Evolutionary conservation across 2,888 invertebrate genomes (phyloP).

Genomic region (Lottia gigantea): DNA sequence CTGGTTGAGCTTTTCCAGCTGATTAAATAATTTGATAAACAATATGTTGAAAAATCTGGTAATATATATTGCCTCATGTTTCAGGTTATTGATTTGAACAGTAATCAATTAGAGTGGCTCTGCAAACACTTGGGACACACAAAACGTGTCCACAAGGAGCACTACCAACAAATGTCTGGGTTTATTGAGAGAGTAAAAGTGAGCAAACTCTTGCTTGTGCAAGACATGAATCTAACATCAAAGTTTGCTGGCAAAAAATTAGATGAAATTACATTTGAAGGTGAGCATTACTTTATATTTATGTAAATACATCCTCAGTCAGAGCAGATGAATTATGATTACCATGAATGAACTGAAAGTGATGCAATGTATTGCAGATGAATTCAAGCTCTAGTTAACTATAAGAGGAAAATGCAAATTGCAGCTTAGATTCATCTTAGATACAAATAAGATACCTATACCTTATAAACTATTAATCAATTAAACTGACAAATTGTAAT

Average conservation of each 20-base stretch:
- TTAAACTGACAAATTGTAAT: no score
- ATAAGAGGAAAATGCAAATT: no score
- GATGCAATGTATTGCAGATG: no score
- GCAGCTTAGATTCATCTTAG: no score
- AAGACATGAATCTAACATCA: slow-evolving; percentile 23
- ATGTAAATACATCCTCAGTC: no score
- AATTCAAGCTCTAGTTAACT: no score
- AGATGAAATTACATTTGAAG: slow-evolving; percentile 14
- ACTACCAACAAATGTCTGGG: slow-evolving; percentile 29
- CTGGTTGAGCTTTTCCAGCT: background rate
- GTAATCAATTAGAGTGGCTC: slow-evolving; percentile 27
- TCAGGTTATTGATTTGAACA: slow-evolving; percentile 1
- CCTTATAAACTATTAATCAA: no score
- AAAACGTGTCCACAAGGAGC: slow-evolving; percentile 19
- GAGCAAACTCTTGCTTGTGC: slow-evolving; percentile 26
- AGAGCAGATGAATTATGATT: no score
- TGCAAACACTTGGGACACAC: slow-evolving; percentile 29
- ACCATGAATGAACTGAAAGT: no score
- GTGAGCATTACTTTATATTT: background rate
- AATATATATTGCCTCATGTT: no score
- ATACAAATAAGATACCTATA: no score
- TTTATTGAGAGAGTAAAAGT: slow-evolving; percentile 22
- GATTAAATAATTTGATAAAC: background rate
- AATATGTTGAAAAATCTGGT: no score
- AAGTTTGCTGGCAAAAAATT: slow-evolving; percentile 25